These are phyloP conservation scores for Bombus waltoni DNA, from an alignment of 1,140 invertebrate genomes.

Conservation along the genomic window DNA sequence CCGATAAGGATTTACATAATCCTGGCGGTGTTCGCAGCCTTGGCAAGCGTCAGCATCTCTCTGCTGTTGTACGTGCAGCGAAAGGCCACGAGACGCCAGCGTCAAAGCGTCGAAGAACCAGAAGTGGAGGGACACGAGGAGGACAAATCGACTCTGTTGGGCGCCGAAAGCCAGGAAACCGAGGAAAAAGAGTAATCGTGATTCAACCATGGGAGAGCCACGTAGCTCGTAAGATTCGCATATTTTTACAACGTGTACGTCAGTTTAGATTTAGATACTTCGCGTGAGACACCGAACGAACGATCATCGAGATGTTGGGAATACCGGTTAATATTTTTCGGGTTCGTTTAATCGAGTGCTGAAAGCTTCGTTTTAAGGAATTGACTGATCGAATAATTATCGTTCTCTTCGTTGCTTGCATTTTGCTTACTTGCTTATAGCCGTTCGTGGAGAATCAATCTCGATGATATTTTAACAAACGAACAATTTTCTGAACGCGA, in stretches of 20 bases:
- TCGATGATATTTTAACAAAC: neutral
- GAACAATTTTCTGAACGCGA: neutral
- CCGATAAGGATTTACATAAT: constrained; percentile 52
- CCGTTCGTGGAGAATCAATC: neutral
- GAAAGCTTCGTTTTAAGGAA: constrained; percentile 18
- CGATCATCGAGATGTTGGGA: neutral
- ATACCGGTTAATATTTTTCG: neutral
- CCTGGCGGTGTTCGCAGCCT: constrained; percentile 42
- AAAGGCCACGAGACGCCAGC: constrained; percentile 59
- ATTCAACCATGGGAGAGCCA: constrained; percentile 6
- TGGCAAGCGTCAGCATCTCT: constrained; percentile 50
- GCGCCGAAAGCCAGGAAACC: constrained; percentile 67
- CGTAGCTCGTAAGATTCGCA: constrained; percentile 61
- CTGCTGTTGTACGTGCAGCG: constrained; percentile 67
- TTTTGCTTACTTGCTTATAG: neutral
- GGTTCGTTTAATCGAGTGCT: neutral
- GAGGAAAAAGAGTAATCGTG: constrained; percentile 71
- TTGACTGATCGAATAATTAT: neutral
- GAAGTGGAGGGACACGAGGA: constrained; percentile 71
- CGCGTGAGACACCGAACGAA: constrained; percentile 15
- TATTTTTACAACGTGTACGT: constrained; percentile 65
- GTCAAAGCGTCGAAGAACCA: constrained; percentile 67
- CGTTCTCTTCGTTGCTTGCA: neutral
- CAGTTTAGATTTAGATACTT: constrained; percentile 46
- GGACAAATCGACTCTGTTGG: constrained; percentile 75